phyloP scores from a whole-genome alignment of 1,140 invertebrate species.

The Pachypsylla venusta region DNA sequence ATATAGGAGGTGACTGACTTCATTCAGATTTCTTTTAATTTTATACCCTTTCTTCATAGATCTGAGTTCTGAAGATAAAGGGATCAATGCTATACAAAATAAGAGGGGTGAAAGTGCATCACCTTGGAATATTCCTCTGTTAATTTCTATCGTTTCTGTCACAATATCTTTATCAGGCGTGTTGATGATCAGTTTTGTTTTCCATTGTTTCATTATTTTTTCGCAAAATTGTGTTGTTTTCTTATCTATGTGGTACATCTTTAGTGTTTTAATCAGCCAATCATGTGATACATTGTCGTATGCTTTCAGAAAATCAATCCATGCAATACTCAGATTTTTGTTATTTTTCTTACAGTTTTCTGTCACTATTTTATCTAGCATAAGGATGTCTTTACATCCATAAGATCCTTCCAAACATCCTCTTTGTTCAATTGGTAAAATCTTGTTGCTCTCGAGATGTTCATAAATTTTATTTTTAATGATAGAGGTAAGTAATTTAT shows the following conservation, averaged over 20 bases:
- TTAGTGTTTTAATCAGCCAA: conserved; percentile 19
- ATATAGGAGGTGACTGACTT: neutral
- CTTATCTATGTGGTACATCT: conserved; percentile 16
- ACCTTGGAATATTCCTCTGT: conserved; percentile 14
- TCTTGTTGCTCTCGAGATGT: conserved; percentile 16
- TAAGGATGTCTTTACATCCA: conserved; percentile 21
- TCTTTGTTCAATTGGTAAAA: conserved; percentile 22
- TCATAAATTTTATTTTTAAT: conserved; percentile 17
- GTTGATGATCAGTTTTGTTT: neutral
- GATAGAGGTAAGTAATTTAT: conserved; percentile 14
- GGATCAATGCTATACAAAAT: conserved; percentile 2
- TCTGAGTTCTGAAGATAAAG: neutral
- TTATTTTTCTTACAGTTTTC: conserved; percentile 16
- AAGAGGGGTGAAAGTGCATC: neutral
- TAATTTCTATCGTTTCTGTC: neutral
- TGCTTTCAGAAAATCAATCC: conserved; percentile 8
- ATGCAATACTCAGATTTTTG: conserved; percentile 11
- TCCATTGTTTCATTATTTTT: neutral
- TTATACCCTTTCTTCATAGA: neutral
- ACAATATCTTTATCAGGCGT: neutral
- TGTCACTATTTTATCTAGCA: conserved; percentile 19
- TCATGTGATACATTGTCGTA: conserved; percentile 8
- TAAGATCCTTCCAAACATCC: conserved; percentile 17
- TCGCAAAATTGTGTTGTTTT: neutral
- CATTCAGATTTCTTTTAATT: neutral